Base-by-base conservation (phyloP, 1,140 invertebrate species). In the Maconellicoccus hirsutus region DNA sequence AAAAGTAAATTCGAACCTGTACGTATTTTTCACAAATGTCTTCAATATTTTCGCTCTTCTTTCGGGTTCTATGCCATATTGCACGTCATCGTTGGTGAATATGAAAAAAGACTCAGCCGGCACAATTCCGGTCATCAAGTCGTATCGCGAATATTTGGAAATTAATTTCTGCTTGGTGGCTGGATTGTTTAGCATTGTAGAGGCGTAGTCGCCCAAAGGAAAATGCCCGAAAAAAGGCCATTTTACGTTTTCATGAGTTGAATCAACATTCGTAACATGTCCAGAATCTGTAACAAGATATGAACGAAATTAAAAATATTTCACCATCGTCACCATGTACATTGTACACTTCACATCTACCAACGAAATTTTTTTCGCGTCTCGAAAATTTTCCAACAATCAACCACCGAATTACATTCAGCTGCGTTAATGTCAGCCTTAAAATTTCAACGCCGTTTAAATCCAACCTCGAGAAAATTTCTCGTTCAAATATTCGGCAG, bases 71-170 rank as follows among this genome's bases (percentile, higher is more conserved):
- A 98, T 93, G 1, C 96, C 96, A 76, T 93, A 90, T 76, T 91
- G 88, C n/a, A 95, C 87, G 76, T 98, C 94, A 69, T 91, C 88
- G 0, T 92, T 90, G 74, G 90, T 93, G 76, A 98, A 88, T 59
- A 91, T 87, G 79, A 92, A 91, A 80, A 90, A 93, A 2, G 93
- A 88, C 77, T 93, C 90, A 0, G 90, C 88, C 76, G 87, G 86
- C 59, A 90, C 90, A 2, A 96, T 91, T 2, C 96, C 96, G 71
- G 96, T 84, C 84, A 98, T 86, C n/a, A 98, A 81, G 79, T 96
- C 93, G 79, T 94, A 95, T 77, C 89, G 88, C 72, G 88, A 86
- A 71, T 87, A 82, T 79, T 87, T 88, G 39, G 86, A 83, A 73
- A 90, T 82, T 69, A 89, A 87, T 72, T 87, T 87, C 81, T 70